phyloP scores from a whole-genome alignment of 2,113 vertebrate genomes.

The Sinocyclocheilus anshuiensis region DNA sequence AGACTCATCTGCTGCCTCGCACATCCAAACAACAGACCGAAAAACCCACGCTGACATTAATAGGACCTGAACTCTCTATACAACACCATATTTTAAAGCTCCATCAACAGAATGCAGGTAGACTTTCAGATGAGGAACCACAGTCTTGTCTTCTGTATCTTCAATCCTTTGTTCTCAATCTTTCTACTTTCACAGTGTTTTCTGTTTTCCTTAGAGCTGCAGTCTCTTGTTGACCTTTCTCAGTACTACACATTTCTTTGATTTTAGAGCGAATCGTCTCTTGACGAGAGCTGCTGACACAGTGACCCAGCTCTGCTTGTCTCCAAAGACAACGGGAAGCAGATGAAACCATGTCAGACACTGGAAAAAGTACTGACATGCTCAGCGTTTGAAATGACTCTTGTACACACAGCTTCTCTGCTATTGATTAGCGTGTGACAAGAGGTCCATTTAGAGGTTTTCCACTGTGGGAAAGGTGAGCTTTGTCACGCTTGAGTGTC shows the following conservation, averaged over 20 bases:
- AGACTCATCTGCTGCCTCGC: neutral
- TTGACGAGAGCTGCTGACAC: neutral
- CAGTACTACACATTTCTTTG: neutral
- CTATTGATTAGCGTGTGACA: slow-evolving; percentile 51
- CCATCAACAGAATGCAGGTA: neutral
- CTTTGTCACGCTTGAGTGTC: slow-evolving; percentile 37
- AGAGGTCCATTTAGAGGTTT: slow-evolving; percentile 42
- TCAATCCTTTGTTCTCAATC: neutral
- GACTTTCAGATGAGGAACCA: neutral
- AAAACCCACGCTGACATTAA: neutral
- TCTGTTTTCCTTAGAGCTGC: neutral
- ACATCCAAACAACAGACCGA: neutral
- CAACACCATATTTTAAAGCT: neutral
- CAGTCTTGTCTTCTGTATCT: neutral
- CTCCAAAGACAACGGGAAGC: slow-evolving; percentile 20
- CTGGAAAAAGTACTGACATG: slow-evolving; percentile 45
- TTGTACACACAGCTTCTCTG: slow-evolving; percentile 23
- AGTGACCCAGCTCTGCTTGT: slow-evolving; percentile 10
- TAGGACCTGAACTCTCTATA: neutral
- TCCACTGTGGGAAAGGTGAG: slow-evolving; percentile 32
- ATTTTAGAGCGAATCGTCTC: slow-evolving; percentile 18
- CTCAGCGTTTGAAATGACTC: slow-evolving; percentile 13
- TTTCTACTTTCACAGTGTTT: slow-evolving; percentile 16
- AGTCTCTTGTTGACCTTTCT: slow-evolving; percentile 21
- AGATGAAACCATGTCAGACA: slow-evolving; percentile 1